Percentiles rank a stretch among this genome's conserved stretches.
Evolutionary conservation across 2,113 vertebrate genomes (phyloP).

Genomic region (Prochilodus magdalenae): DNA sequence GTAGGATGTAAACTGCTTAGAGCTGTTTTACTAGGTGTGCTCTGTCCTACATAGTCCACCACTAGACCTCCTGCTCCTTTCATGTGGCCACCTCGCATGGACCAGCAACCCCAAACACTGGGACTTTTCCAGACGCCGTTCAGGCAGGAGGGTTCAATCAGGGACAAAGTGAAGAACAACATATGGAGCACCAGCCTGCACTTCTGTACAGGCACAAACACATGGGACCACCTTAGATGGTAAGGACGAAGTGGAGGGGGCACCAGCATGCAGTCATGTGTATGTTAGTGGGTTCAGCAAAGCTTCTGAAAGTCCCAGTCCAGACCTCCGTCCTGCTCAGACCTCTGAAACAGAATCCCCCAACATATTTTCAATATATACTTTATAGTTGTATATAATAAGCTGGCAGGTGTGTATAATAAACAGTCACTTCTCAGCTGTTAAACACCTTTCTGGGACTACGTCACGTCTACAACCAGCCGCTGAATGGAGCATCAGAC

Average conservation of each 20-base stretch:
- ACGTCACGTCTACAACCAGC: too few species aligned
- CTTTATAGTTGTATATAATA: background rate
- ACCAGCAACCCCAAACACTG: background rate
- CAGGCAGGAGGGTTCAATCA: background rate
- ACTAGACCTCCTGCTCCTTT: background rate
- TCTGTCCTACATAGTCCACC: background rate
- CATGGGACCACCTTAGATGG: background rate
- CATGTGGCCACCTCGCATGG: background rate
- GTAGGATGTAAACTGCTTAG: too few species aligned
- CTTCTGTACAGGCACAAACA: background rate
- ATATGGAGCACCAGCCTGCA: background rate
- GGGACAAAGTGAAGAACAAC: background rate
- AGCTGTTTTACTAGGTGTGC: background rate
- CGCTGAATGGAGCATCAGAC: too few species aligned
- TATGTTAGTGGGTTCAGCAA: background rate
- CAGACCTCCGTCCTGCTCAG: background rate
- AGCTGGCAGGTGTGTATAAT: too few species aligned
- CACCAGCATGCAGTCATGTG: background rate
- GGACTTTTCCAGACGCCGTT: background rate
- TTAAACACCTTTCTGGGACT: too few species aligned
- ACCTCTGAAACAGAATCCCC: background rate
- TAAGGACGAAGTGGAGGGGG: background rate
- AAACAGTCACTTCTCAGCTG: too few species aligned
- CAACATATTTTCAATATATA: background rate
- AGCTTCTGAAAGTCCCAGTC: background rate